Base-by-base conservation (phyloP, 2,888 invertebrate genomes). In the Tachina fera region DNA sequence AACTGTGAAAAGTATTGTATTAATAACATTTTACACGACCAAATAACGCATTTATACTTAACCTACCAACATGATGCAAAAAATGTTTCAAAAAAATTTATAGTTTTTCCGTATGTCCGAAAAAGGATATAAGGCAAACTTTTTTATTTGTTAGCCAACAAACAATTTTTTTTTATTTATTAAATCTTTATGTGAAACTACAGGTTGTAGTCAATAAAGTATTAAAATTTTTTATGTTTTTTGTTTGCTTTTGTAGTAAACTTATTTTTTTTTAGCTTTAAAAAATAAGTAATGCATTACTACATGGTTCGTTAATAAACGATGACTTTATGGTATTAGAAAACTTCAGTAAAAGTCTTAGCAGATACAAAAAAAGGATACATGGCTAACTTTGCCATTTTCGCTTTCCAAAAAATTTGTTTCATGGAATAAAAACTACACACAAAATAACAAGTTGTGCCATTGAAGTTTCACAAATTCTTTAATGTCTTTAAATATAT, bases 281-380 rank as follows among this genome's bases (percentile, higher is more conserved):
- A 31, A 2, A 31, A 3, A 4, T 31, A 3, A 31, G 31, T 4
- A 31, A 3, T 31, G 31, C 31, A 3, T 31, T 31, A 31, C 0
- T 31, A 31, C 3, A 31, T 31, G 31, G 31, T 31, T 31, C 31
- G 6, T 31, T 31, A 6, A 31, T 31, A 31, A 6, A 6, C 31
- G 6, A 31, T 31, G 6, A 6, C 31, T 31, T 31, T 31, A 31
- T 31, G 6, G 31, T 31, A 31, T 6, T 1, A 31, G 31, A 6
- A 31, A 31, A 31, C 6, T 31, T 31, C 31, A 6, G 9, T 10
- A 9, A 19, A 3, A 19, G 3, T 53, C 19, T 19, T 53, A 19
- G 16, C 16, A 19, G 3, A 53, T 53, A 3, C 8, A 60, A 11
- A 43, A 65, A 65, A 65, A 65, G 63, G 63, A 65, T 47, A 63